Evolutionary conservation across 2,113 vertebrate species (phyloP).

Genomic region (Gorsachius goisagi): DNA sequence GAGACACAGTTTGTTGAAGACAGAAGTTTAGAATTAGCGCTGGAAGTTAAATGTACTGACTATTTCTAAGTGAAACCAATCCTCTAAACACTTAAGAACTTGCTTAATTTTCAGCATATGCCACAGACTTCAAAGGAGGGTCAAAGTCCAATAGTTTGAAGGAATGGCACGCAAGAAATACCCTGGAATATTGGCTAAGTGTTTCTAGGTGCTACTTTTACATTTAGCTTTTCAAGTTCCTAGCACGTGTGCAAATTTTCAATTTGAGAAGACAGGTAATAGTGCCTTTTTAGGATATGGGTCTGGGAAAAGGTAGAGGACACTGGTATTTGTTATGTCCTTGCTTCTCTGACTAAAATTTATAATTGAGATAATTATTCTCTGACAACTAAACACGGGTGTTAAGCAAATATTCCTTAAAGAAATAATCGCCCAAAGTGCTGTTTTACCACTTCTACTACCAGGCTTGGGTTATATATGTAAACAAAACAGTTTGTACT

Average conservation of each 20-base stretch:
- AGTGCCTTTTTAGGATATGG: not conserved
- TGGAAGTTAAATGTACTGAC: conserved; percentile 21
- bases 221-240: not conserved
- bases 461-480: not conserved
- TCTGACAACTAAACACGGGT: not conserved
- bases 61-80: conserved; percentile 63
- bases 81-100: conserved; percentile 38
- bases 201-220: not conserved
- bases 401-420: conserved; percentile 2
- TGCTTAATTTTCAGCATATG: conserved; percentile 66
- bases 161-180: conserved; percentile 35
- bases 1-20: not conserved
- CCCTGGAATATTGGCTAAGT: not conserved
- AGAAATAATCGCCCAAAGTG: not conserved
- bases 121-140: conserved; percentile 48
- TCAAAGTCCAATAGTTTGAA: conserved; percentile 47
- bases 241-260: not conserved
- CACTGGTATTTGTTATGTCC: not conserved
- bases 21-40: conserved; percentile 53
- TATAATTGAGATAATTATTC: not conserved
- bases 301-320: not conserved
- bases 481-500: conserved; percentile 49
- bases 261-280: not conserved
- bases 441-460: not conserved
- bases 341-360: not conserved